Percentiles rank a stretch among this genome's conserved stretches.
phyloP scores from a whole-genome alignment of 2,888 invertebrate species.

The Hypolimnas misippus region DNA sequence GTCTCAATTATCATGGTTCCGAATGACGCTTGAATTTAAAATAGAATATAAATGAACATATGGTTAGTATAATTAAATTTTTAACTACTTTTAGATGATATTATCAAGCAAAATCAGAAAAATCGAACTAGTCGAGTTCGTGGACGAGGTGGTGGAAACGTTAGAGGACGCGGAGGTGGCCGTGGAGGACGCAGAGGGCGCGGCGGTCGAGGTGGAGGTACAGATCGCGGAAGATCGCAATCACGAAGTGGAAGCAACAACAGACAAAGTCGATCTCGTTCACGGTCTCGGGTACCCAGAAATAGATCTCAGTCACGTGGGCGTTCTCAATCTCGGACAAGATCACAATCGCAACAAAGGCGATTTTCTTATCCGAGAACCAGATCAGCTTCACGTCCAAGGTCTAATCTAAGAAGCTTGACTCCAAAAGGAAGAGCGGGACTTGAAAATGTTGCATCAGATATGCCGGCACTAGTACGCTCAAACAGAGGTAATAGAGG shows the following conservation, averaged over 20 bases:
- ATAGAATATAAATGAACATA: slow-evolving; percentile 4
- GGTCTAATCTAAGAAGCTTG: slow-evolving; percentile 64
- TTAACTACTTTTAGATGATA: slow-evolving; percentile 61
- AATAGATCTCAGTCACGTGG: slow-evolving; percentile 47
- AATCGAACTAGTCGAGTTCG: slow-evolving; percentile 67
- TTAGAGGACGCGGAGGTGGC: slow-evolving; percentile 50
- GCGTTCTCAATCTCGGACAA: slow-evolving; percentile 49
- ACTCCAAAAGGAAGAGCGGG: slow-evolving; percentile 76
- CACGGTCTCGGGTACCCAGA: slow-evolving; percentile 50
- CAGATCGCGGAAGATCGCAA: slow-evolving; percentile 56
- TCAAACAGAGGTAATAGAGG: slow-evolving; percentile 59
- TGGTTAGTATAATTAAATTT: slow-evolving; percentile 5
- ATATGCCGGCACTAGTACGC: slow-evolving; percentile 60
- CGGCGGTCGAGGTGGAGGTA: slow-evolving; percentile 51
- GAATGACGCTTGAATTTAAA: slow-evolving; percentile 33
- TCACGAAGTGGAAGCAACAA: slow-evolving; percentile 49
- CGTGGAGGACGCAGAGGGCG: slow-evolving; percentile 52
- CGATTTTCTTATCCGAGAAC: slow-evolving; percentile 60
- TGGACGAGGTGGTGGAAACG: slow-evolving; percentile 58
- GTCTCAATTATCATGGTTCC: background rate
- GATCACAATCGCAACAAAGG: slow-evolving; percentile 49
- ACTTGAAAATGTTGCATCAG: slow-evolving; percentile 50
- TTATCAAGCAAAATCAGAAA: slow-evolving; percentile 69
- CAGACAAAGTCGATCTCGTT: slow-evolving; percentile 56
- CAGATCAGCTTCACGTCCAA: slow-evolving; percentile 66